Evolutionary conservation across 2,113 vertebrate species (phyloP), one percentile per base, ranked within the genome.

Genomic region (Girardinichthys multiradiatus): DNA sequence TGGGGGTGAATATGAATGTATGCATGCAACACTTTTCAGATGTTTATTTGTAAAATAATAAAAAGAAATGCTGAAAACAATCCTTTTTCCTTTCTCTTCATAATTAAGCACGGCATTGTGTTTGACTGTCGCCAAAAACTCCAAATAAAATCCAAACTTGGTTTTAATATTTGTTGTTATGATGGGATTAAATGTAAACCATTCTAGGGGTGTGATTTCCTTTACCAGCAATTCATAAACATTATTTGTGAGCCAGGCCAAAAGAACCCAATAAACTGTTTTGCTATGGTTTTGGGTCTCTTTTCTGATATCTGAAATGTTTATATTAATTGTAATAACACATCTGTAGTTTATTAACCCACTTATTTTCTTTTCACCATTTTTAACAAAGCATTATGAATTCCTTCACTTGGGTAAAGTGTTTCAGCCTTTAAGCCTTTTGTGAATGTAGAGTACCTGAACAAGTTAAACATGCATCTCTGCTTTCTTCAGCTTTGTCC

Each of bases 201-300:
- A n/a, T n/a, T 54, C n/a, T 3, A n/a, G 7, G 24, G 21, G 48
- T 54, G 7, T 8, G 21, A n/a, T 51, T 24, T 24, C 15, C 24
- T 54, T 24, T 54, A 8, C 21, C 24, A 54, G 7, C 24, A 54
- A n/a, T 21, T 54, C 21, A 24, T 24, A 2, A 54, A 54, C 13
- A 13, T 15, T 45, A 17, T 45, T 45, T n/a, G n/a, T n/a, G n/a
- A n/a, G n/a, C n/a, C n/a, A n/a, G n/a, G n/a, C n/a, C n/a, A n/a
- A n/a, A n/a, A n/a, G 1, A 79, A 77, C 31, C 64, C 14, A 87
- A 81, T 82, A 67, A 79, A 83, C 2, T 65, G 29, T 64, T 33
- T 33, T 33, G 31, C 31, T 70, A 60, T 57, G 12, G 30, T 14
- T 62, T 21, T 57, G 30, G 42, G 31, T 26, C 48, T n/a, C 3